Base-by-base conservation (phyloP, 2,797 vertebrate species). In the Eleutherodactylus coqui region DNA sequence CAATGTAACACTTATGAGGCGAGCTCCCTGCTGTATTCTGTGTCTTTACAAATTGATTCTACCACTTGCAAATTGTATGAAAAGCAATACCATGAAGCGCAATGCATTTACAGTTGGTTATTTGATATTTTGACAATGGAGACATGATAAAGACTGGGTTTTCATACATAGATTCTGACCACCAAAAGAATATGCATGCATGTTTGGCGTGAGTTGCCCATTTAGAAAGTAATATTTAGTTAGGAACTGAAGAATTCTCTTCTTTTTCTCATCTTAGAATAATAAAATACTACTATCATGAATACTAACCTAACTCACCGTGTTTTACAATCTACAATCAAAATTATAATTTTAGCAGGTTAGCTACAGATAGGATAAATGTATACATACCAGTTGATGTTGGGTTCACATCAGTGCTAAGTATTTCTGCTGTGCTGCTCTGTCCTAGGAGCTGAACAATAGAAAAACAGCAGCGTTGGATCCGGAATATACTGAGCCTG, bases 1-100 rank as follows among this genome's bases (percentile, higher is more conserved):
- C 41, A 83, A 83, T 41, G 43, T 82, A 82, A 49, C 64, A 36
- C 43, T 51, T 49, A 69, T 53, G 47, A 75, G 17, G 16, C 81
- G 17, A 43, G 32, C 29, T 70, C 47, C 64, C 79, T 82, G 32
- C 45, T 82, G n/a, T 75, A 41, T 60, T 4, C 45, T 58, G 51
- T 58, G 51, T 75, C 69, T 75, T 75, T 73, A 83, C 69, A 83
- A 45, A 73, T 45, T 75, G 34, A 75, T 75, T 83, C 2, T n/a
- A 53, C 67, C 64, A 75, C 13, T 72, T n/a, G 7, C 17, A 73
- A n/a, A 17, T 58, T 43, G 7, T 80, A 67, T 29, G 36, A 79
- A 79, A 45, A 29, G 13, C 8, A 45, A 27, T 79, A 5, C 55
- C 36, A 79, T 79, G 34, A 55, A 60, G 58, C 27, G 5, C 14